These are phyloP conservation scores for Apeira syringaria DNA, from an alignment of 2,888 invertebrate species.

Conservation along the genomic window DNA sequence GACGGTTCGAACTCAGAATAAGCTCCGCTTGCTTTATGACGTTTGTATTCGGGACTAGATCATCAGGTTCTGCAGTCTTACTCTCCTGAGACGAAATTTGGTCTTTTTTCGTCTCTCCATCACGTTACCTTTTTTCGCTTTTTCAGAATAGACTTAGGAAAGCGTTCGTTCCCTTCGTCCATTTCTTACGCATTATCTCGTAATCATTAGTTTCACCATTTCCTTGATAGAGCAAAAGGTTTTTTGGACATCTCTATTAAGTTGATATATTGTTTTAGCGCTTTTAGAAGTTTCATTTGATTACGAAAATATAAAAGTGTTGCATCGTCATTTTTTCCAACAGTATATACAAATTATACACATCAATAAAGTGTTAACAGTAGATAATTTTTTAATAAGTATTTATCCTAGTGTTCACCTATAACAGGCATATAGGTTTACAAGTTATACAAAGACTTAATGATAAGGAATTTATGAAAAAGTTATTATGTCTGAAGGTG, in stretches of 20 bases:
- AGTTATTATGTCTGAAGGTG: no score
- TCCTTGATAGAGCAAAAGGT: slow-evolving; percentile 63
- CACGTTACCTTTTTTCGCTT: slow-evolving; percentile 76
- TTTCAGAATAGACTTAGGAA: slow-evolving; percentile 74
- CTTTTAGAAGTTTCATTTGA: slow-evolving; percentile 25
- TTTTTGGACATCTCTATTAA: slow-evolving; percentile 67
- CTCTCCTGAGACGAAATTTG: slow-evolving; percentile 81
- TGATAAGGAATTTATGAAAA: no score
- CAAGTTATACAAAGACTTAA: no score
- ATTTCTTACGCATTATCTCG: slow-evolving; percentile 80
- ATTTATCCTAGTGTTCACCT: no score
- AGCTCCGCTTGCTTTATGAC: slow-evolving; percentile 32
- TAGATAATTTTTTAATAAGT: no score
- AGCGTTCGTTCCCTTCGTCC: slow-evolving; percentile 69
- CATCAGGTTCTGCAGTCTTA: slow-evolving; percentile 78
- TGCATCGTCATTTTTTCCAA: no score
- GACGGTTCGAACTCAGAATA: slow-evolving; percentile 31
- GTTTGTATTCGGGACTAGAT: slow-evolving; percentile 37
- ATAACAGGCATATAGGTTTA: no score
- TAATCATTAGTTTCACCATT: slow-evolving; percentile 76
- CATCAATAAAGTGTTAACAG: no score
- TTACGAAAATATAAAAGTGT: no score
- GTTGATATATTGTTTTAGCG: slow-evolving; percentile 49
- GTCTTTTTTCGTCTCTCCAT: slow-evolving; percentile 78
- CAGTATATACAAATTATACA: no score